Percentiles rank a stretch among this genome's conserved stretches.
phyloP scores from a whole-genome alignment of 2,888 invertebrate species.

The Hirtodrosophila duncani region DNA sequence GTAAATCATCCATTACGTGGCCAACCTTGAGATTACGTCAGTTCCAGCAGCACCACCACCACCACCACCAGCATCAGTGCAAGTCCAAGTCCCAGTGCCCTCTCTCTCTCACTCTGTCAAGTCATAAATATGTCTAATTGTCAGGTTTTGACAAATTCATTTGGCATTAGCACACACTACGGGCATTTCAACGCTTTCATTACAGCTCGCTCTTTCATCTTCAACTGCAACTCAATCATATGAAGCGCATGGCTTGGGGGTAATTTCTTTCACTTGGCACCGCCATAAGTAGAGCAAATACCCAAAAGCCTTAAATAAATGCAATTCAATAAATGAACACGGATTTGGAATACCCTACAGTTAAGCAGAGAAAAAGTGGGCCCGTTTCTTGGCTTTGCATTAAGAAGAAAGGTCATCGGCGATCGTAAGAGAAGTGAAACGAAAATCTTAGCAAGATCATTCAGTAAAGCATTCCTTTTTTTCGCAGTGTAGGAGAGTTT shows the following conservation, averaged over 20 bases:
- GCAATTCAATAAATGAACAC: background rate
- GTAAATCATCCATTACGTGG: conserved; percentile 6
- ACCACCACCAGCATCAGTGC: too few species aligned
- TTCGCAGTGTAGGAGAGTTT: too few species aligned
- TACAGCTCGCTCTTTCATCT: conserved; percentile 40
- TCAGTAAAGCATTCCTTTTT: too few species aligned
- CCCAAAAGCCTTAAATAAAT: conserved; percentile 2
- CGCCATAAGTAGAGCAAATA: conserved; percentile 50
- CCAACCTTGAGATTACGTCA: conserved; percentile 62
- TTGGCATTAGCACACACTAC: conserved; percentile 35
- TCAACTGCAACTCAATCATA: background rate
- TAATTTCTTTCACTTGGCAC: conserved; percentile 57
- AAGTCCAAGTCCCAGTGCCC: conserved; percentile 6
- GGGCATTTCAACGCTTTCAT: conserved; percentile 40
- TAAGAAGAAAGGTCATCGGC: too few species aligned
- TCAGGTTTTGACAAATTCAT: conserved; percentile 65
- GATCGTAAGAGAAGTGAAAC: too few species aligned
- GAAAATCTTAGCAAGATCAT: too few species aligned
- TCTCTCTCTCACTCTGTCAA: too few species aligned
- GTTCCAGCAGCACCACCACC: too few species aligned
- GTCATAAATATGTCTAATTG: conserved; percentile 47
- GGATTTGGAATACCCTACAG: background rate
- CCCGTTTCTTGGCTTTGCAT: too few species aligned
- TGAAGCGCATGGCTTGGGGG: background rate
- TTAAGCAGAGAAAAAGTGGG: too few species aligned